phyloP scores from a whole-genome alignment of 2,113 vertebrate genomes.

The Octodon degus region DNA sequence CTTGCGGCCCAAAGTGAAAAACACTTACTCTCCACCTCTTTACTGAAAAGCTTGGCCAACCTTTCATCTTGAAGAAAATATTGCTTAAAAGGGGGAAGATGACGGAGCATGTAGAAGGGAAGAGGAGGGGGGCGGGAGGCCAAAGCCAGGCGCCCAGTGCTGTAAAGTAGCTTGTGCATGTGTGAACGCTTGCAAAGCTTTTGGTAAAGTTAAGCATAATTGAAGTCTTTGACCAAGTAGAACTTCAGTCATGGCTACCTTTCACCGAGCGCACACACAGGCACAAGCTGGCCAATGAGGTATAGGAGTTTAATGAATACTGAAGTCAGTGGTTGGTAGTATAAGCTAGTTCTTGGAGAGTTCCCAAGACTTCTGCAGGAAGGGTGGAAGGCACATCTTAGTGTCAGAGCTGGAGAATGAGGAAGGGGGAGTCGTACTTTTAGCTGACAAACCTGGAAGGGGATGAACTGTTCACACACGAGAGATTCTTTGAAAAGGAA shows the following conservation, averaged over 20 bases:
- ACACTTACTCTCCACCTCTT: neutral
- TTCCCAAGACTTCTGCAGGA: neutral
- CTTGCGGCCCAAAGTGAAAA: neutral
- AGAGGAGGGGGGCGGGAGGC: neutral
- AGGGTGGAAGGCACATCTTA: neutral
- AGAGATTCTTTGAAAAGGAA: neutral
- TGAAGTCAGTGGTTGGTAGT: neutral
- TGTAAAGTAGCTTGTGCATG: neutral
- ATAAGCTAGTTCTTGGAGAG: neutral
- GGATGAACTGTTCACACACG: neutral
- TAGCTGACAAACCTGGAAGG: neutral
- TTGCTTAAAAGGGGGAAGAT: neutral
- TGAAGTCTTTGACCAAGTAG: neutral
- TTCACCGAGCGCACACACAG: neutral
- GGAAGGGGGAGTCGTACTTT: neutral
- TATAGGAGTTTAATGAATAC: conserved; percentile 19
- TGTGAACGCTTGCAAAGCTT: neutral
- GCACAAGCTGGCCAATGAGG: neutral
- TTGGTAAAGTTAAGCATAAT: conserved; percentile 17
- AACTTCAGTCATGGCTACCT: neutral
- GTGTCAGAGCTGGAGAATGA: neutral
- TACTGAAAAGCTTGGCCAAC: neutral
- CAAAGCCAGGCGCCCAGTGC: neutral
- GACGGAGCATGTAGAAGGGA: neutral
- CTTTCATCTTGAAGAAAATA: conserved; percentile 21